A percentile compares a stretch with the other conserved stretches of the same genome.
These are phyloP conservation scores for Knipowitschia caucasica DNA, from an alignment of 2,797 vertebrate species.

Conservation along the genomic window DNA sequence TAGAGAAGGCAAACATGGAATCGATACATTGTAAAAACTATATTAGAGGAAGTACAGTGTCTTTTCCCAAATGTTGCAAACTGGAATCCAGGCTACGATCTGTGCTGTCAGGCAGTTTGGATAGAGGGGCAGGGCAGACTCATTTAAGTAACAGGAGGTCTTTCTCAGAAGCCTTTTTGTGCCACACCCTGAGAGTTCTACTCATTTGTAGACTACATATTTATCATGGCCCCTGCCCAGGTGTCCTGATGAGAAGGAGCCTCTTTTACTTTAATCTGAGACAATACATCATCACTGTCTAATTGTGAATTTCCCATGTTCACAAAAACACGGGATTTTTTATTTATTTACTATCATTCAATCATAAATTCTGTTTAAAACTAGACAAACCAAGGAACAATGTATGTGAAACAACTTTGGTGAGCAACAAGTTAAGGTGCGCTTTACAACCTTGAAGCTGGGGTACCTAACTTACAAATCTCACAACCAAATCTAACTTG, in stretches of 20 bases:
- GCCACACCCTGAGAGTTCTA: conserved; percentile 39
- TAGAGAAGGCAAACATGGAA: background rate
- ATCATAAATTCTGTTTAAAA: too few species aligned
- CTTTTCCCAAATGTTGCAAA: conserved; percentile 46
- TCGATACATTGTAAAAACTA: conserved; percentile 23
- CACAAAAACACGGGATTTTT: too few species aligned
- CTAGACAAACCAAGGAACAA: too few species aligned
- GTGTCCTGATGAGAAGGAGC: conserved; percentile 29
- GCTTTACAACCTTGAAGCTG: too few species aligned
- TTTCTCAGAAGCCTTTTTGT: conserved; percentile 53
- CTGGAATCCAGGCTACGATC: conserved; percentile 28
- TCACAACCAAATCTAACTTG: too few species aligned
- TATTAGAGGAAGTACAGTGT: conserved; percentile 49
- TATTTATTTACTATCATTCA: too few species aligned
- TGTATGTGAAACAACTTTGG: too few species aligned
- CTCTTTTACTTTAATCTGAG: background rate
- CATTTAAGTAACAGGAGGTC: conserved; percentile 54
- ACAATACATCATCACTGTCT: background rate
- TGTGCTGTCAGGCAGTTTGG: background rate
- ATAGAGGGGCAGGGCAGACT: conserved; percentile 37
- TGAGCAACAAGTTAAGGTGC: too few species aligned
- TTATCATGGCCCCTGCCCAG: conserved; percentile 36
- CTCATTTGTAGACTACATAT: conserved; percentile 44
- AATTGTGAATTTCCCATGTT: too few species aligned
- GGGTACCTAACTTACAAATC: too few species aligned